Percentiles rank a stretch among this genome's conserved stretches.
These are phyloP conservation scores for Ciconia stormi DNA, from an alignment of 2,113 vertebrate genomes.

Conservation along the genomic window DNA sequence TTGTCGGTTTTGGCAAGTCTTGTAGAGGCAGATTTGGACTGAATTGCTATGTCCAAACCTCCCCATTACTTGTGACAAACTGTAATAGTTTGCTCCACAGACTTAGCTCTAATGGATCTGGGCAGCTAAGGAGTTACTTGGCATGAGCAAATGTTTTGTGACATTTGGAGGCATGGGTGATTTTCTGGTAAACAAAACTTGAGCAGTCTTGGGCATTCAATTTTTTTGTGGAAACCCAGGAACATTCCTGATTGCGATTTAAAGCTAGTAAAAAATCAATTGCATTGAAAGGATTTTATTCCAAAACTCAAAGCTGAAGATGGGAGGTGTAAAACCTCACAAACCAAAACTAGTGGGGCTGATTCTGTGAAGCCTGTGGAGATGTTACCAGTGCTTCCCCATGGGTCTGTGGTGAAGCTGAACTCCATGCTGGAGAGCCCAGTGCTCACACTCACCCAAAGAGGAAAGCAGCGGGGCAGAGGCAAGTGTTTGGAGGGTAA, in stretches of 20 bases:
- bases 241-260: background rate
- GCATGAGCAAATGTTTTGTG: background rate
- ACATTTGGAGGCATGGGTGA: background rate
- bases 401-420: background rate
- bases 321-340: background rate
- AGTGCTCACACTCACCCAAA: fast-evolving
- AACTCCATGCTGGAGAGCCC: background rate
- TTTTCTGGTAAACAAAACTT: background rate
- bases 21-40: background rate
- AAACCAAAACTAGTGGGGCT: fast-evolving
- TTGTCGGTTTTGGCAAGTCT: background rate
- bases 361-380: background rate
- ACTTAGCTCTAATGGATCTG: background rate
- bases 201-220: background rate
- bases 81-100: background rate
- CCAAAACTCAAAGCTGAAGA: background rate
- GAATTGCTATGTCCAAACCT: background rate
- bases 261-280: background rate
- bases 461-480: background rate
- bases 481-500: background rate
- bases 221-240: background rate
- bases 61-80: background rate
- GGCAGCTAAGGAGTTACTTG: background rate
- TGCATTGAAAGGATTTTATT: background rate
- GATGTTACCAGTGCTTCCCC: background rate